Evolutionary conservation across 2,888 invertebrate species (phyloP), one percentile per base, ranked within the genome.

Genomic region (Spisula solida): DNA sequence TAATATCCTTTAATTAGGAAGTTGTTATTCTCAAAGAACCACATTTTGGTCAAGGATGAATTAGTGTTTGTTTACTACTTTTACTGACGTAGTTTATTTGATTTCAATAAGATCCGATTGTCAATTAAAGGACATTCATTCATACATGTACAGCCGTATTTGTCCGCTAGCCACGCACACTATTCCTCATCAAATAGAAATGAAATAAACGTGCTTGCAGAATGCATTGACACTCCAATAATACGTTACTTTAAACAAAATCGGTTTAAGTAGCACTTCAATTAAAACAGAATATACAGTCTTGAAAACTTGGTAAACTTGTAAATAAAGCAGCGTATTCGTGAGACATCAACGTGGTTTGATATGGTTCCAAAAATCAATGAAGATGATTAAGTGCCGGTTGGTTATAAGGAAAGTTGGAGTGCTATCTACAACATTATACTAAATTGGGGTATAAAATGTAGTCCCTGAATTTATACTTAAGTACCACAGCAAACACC

Each of bases 401-500:
- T 75, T 34, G 34, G 29, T 18, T 75, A 75, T 75, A 31, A 12
- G 18, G 16, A 75, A 75, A 31, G 29, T 75, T 75, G 75, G 75
- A 75, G 75, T 75, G 34, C 34, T 34, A 18, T 75, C n/a, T 75
- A 51, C 75, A 25, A 5, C 16, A 31, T 31, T 31, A 31, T 29
- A 14, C 75, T 34, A 34, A 75, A 75, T 75, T 75, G 25, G 5
- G 75, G 31, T 75, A 75, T 75, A 75, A 70, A 75, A 75, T 75
- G 75, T 75, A 34, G 75, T 31, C 75, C 78, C 55, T n/a, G n/a
- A 56, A 34, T 85, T 85, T 79, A 41, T 16, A 56, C 51, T 41
- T 55, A 85, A 85, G 85, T 56, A 51, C 25, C 47, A 78, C 34
- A 16, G 85, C 79, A 79, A 85, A 85, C 51, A 85, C 55, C 47